phyloP scores from a whole-genome alignment of 2,113 vertebrate genomes.

The Microcebus griseorufus region DNA sequence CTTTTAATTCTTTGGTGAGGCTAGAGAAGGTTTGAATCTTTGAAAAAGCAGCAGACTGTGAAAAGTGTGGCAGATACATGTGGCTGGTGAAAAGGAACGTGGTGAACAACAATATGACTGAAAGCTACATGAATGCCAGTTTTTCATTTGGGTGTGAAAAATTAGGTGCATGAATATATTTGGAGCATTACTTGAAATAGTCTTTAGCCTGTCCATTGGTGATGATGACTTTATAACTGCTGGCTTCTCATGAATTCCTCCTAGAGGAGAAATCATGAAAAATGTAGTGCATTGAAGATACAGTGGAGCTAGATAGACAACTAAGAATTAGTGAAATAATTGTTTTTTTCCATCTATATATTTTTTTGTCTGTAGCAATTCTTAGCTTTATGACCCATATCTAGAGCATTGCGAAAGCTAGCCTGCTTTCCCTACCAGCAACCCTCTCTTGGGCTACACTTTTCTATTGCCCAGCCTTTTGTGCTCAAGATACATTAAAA shows the following conservation, averaged over 20 bases:
- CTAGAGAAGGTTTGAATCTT: slow-evolving; percentile 18
- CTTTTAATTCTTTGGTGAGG: neutral
- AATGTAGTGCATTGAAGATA: neutral
- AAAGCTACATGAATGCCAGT: neutral
- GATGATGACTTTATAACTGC: neutral
- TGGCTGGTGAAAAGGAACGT: neutral
- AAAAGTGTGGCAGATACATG: neutral
- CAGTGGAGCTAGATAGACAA: neutral
- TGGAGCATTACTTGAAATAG: neutral
- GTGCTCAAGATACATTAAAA: neutral
- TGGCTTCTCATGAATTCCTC: slow-evolving; percentile 33
- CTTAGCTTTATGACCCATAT: neutral
- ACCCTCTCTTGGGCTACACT: neutral
- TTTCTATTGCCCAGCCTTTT: neutral
- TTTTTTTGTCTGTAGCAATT: neutral
- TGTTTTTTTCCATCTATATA: neutral
- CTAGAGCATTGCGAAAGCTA: neutral
- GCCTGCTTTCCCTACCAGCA: neutral
- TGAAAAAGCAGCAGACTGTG: neutral
- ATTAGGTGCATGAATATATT: neutral
- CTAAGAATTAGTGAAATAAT: neutral
- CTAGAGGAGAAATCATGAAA: neutral
- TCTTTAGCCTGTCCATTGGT: neutral
- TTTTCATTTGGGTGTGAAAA: slow-evolving; percentile 23
- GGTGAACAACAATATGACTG: neutral